Base-by-base conservation (phyloP, 2,888 invertebrate species). In the Kryphioiulus occultus region DNA sequence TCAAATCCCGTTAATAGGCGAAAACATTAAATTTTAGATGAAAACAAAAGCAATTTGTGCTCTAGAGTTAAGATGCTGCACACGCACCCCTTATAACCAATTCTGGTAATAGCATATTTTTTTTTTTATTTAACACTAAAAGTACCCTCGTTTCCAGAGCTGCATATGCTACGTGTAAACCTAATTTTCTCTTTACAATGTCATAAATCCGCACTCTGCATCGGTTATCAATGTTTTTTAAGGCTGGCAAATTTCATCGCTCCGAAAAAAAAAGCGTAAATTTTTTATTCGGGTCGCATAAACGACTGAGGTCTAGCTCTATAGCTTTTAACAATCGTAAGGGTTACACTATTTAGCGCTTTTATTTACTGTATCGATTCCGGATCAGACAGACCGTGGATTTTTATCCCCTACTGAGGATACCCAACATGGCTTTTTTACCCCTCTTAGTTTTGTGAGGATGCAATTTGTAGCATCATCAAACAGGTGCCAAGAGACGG, bases 401-500 rank as follows among this genome's bases (percentile, higher is more conserved):
- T 68, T 68, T 22, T 68, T 9, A 68, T 68, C 68, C 68, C 68
- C 68, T 68, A 9, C 10, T 26, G 68, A 68, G 26, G 19, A 68
- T 68, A 53, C 19, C 53, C 53, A 17, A 17, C 5, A 1, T n/a
- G 19, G 2, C 26, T 84, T 84, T 84, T 84, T 84, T 84, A 35
- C 42, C 42, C 84, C 84, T 42, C 84, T 84, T 84, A 35, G 39
- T 35, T 39, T 42, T 84, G 19, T 22, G 3, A 19, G 42, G 84
- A n/a, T 84, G 84, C 84, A 84, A 84, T 84, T 84, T 84, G 84
- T 84, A 84, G 84, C 84, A 84, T 84, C 84, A 84, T 84, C 84
- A 84, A 84, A 84, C 84, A 84, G 84, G 84, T 84, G 84, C 84
- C 84, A 84, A 84, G 84, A 84, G 84, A 84, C 84, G 42, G 84